These are phyloP conservation scores for Cetoscarus ocellatus DNA, from an alignment of 2,797 vertebrate species.

Conservation along the genomic window DNA sequence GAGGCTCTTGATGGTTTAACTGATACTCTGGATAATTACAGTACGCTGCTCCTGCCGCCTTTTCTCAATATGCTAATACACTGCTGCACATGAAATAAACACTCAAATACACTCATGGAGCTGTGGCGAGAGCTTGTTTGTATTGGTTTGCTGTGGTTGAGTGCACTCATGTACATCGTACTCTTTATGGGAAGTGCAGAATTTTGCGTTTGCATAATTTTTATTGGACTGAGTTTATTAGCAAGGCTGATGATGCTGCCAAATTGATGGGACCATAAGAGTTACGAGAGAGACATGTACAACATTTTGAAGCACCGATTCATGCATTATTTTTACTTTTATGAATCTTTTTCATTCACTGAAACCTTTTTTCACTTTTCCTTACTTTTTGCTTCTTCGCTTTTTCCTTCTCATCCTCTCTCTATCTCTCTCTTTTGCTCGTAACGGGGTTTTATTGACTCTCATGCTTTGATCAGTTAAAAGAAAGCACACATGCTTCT, in stretches of 20 bases:
- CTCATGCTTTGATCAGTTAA: constrained; percentile 6
- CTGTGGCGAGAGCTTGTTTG: constrained; percentile 7
- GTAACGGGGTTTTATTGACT: not conserved
- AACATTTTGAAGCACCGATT: not conserved
- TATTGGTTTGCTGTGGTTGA: constrained; percentile 11
- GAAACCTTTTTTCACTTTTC: too few species aligned
- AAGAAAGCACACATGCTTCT: not conserved
- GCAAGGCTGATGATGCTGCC: not conserved
- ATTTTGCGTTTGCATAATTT: constrained; percentile 17
- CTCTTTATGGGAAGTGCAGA: constrained; percentile 1
- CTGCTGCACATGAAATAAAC: constrained; percentile 8
- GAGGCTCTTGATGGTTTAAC: constrained; percentile 14
- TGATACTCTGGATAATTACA: constrained; percentile 28
- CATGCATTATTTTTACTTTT: not conserved
- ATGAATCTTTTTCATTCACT: too few species aligned
- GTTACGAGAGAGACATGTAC: not conserved
- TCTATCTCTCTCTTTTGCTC: too few species aligned
- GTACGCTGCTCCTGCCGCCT: constrained; percentile 5
- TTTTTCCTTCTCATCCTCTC: too few species aligned
- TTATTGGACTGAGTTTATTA: not conserved
- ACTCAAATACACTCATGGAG: constrained; percentile 2
- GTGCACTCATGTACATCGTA: not conserved
- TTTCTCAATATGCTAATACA: constrained; percentile 23
- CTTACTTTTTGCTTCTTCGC: too few species aligned
- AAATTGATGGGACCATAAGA: not conserved